Evolutionary conservation across 2,888 invertebrate genomes (phyloP).

Genomic region (Adelphocoris suturalis): DNA sequence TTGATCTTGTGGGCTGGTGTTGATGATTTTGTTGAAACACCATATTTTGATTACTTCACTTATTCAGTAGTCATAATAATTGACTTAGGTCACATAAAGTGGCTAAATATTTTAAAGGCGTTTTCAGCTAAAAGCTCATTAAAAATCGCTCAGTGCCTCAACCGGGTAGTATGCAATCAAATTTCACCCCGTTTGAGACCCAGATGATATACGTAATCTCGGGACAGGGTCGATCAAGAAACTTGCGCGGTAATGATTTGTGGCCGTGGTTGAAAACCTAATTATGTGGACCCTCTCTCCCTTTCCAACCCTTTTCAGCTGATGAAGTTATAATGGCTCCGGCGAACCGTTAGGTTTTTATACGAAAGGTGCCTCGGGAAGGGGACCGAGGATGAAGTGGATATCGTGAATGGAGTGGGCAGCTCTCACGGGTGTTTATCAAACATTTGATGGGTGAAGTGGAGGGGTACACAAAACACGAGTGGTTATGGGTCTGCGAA

Average conservation of each 20-base stretch:
- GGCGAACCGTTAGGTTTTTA: slow-evolving; percentile 30
- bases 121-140: neutral
- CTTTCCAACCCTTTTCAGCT: neutral
- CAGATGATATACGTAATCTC: slow-evolving; percentile 35
- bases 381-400: slow-evolving; percentile 14
- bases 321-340: slow-evolving; percentile 37
- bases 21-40: no score
- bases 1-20: no score
- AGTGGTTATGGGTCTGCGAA: slow-evolving; percentile 22
- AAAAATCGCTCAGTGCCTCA: slow-evolving; percentile 23
- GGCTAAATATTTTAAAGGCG: neutral
- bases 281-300: slow-evolving; percentile 26
- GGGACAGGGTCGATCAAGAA: slow-evolving; percentile 23
- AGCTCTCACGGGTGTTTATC: slow-evolving; percentile 49
- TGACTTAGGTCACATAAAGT: neutral
- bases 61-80: neutral
- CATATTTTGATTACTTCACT: no score
- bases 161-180: slow-evolving; percentile 9
- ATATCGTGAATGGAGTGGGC: slow-evolving; percentile 45
- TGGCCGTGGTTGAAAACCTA: slow-evolving; percentile 23
- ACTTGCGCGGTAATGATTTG: slow-evolving; percentile 32
- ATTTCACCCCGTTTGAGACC: slow-evolving; percentile 9
- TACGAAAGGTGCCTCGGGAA: slow-evolving; percentile 38
- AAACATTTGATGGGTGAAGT: slow-evolving; percentile 34
- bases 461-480: slow-evolving; percentile 46